Evolutionary conservation across 2,113 vertebrate species (phyloP), one percentile per base, ranked within the genome.

Genomic region (Uropsilus gracilis): DNA sequence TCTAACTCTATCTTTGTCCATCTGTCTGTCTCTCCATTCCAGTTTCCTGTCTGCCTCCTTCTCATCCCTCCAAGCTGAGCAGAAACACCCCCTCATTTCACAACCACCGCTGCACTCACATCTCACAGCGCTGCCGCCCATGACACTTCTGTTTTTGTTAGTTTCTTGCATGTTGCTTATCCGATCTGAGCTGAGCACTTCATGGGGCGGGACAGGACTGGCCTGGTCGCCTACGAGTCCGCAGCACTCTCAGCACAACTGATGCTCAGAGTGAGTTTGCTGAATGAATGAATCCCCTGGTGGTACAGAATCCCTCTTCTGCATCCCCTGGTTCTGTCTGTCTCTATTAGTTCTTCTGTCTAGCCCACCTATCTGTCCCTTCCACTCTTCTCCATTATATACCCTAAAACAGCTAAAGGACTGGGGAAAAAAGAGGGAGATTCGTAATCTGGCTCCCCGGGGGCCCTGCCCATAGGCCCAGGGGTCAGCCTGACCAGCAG

Each of bases 171-270:
- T 57, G 16, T 57, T 73, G 37, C 2, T 28, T 64, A 2, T 7
- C n/a, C 53, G 5, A 46, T 28, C 4, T 57, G 64, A 30, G 46
- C 53, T 82, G 50, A 24, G n/a, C 17, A 32, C 42, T 71, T 22
- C 14, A 3, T 1, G 12, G 42, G 9, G 37, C 14, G 17, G 37
- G 10, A 14, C n/a, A 7, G 0, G 11, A 10, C 32, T n/a, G 6
- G 39, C 16, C 44, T 3, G 3, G 61, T 32, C 68, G 8, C 77
- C 0, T 16, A 53, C 30, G 8, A 34, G 61, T 46, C 50, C 69
- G 9, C 22, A 20, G n/a, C 73, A 42, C 22, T 34, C 12, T 17
- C 17, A 1, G 32, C 34, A 8, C 37, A 16, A 75, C 16, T 57
- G 30, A 37, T 26, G 28, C 64, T 66, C 6, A 12, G 57, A 17